A percentile compares a stretch with the other conserved stretches of the same genome.
Evolutionary conservation across 2,888 invertebrate species (phyloP).

Genomic region (Andricus quercusramuli): DNA sequence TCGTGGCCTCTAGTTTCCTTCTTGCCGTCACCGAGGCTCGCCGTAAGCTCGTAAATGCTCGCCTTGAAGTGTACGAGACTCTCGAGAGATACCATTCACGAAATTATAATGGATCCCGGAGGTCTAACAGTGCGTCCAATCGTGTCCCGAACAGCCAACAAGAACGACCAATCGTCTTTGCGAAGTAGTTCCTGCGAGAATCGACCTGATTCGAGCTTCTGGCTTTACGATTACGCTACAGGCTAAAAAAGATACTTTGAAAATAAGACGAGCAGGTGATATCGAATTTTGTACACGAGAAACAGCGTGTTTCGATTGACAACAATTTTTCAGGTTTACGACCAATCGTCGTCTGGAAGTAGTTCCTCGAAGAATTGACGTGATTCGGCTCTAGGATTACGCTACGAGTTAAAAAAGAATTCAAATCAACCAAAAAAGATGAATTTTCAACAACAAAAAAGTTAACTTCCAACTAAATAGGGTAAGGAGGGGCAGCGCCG

Average conservation of each 20-base stretch:
- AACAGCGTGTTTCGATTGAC: too few species aligned
- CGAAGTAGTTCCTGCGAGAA: slow-evolving; percentile 20
- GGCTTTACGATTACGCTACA: neutral
- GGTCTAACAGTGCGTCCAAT: slow-evolving; percentile 47
- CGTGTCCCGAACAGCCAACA: slow-evolving; percentile 42
- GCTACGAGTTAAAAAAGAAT: neutral
- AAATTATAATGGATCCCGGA: slow-evolving; percentile 62
- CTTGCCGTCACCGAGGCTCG: slow-evolving; percentile 51
- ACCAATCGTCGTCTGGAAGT: slow-evolving; percentile 42
- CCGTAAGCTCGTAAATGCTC: slow-evolving; percentile 62
- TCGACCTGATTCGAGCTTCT: slow-evolving; percentile 35
- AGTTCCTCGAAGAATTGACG: slow-evolving; percentile 9
- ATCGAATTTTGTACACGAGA: too few species aligned
- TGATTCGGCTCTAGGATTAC: neutral
- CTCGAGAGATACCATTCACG: slow-evolving; percentile 63
- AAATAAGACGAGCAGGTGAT: neutral
- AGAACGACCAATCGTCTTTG: slow-evolving; percentile 50
- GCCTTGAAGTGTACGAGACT: slow-evolving; percentile 61
- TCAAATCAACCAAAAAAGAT: too few species aligned
- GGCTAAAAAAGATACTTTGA: neutral
- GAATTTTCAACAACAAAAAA: too few species aligned
- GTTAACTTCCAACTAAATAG: too few species aligned
- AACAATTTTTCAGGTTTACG: too few species aligned
- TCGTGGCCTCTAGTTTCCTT: slow-evolving; percentile 41
- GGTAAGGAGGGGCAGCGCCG: too few species aligned